A percentile compares a stretch with the other conserved stretches of the same genome.
phyloP scores from a whole-genome alignment of 1,140 invertebrate species.

The Uloborus diversus region DNA sequence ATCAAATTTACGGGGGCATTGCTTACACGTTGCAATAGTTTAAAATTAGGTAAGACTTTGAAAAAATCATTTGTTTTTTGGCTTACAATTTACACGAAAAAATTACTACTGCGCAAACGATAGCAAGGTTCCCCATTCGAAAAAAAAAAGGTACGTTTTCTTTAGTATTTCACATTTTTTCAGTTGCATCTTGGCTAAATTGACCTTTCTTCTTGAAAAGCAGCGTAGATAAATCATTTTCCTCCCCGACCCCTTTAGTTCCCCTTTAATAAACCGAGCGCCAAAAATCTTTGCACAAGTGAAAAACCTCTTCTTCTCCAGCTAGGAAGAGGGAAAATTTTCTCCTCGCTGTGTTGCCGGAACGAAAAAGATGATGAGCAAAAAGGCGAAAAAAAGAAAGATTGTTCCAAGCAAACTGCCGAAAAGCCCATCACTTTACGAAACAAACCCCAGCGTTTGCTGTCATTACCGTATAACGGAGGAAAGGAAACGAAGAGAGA shows the following conservation, averaged over 20 bases:
- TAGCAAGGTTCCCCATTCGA: neutral
- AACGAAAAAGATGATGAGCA: slow-evolving; percentile 15
- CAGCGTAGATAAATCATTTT: slow-evolving; percentile 44
- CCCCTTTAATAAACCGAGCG: slow-evolving; percentile 47
- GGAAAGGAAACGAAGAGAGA: neutral
- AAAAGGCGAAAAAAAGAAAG: neutral
- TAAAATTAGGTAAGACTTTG: neutral
- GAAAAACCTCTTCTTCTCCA: neutral
- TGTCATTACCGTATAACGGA: slow-evolving; percentile 25
- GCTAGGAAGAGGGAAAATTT: neutral
- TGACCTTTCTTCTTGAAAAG: slow-evolving; percentile 34
- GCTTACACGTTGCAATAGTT: neutral
- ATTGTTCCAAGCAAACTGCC: slow-evolving; percentile 18
- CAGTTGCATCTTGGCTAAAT: slow-evolving; percentile 6
- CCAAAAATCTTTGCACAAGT: neutral
- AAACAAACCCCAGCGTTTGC: slow-evolving; percentile 33
- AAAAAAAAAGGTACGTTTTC: neutral
- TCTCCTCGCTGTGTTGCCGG: neutral
- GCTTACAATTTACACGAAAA: neutral
- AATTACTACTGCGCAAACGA: neutral
- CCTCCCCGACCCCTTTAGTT: slow-evolving; percentile 37
- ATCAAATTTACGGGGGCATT: neutral
- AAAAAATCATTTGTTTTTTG: neutral
- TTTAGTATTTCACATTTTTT: neutral
- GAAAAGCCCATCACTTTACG: slow-evolving; percentile 47